Percentiles rank a stretch among this genome's conserved stretches.
These are phyloP conservation scores for Meandrina meandrites DNA, from an alignment of 92 coral and sea anemone species.

Conservation along the genomic window DNA sequence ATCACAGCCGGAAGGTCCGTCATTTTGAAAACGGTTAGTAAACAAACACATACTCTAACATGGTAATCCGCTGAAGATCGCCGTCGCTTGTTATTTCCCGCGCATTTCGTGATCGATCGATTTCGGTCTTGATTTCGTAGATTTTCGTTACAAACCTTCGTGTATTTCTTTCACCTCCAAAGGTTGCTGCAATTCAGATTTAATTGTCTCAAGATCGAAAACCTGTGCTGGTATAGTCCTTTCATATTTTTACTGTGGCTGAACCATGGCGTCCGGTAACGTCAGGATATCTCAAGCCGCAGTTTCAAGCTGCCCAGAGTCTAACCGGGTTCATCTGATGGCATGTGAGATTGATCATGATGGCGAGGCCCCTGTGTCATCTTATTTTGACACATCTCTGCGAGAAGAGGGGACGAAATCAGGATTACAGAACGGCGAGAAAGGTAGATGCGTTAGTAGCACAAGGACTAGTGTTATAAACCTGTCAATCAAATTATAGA, in stretches of 20 bases:
- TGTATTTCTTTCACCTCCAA: neutral
- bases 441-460: conserved; percentile 14
- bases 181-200: neutral
- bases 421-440: conserved; percentile 30
- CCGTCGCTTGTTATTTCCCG: conserved; percentile 29
- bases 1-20: conserved; percentile 48
- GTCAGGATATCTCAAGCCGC: conserved; percentile 24
- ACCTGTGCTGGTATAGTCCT: neutral
- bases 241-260: neutral
- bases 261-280: conserved; percentile 33
- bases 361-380: conserved; percentile 81
- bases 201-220: neutral
- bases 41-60: conserved; percentile 40
- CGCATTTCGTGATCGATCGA: conserved; percentile 29
- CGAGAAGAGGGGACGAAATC: conserved; percentile 47
- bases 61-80: conserved; percentile 22
- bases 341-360: conserved; percentile 89
- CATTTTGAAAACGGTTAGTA: conserved; percentile 59
- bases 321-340: conserved; percentile 77
- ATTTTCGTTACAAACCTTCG: neutral
- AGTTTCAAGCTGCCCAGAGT: conserved; percentile 47
- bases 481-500: no score
- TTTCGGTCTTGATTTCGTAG: no score
- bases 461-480: neutral
- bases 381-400: conserved; percentile 73